Evolutionary conservation across 2,888 invertebrate species (phyloP).

Genomic region (Lepidochitona cinerea): DNA sequence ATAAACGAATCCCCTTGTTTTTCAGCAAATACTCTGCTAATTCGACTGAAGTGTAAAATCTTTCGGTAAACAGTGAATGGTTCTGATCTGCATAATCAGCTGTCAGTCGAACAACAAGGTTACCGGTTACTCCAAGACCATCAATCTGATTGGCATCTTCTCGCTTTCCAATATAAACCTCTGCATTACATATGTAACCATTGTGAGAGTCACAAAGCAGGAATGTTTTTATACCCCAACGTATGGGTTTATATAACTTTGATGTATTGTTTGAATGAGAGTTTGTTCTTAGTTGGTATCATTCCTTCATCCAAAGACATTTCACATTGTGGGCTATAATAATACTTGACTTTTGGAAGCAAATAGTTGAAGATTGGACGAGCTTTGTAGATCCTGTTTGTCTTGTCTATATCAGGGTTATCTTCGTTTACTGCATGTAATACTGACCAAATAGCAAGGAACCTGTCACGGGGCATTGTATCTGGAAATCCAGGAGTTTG

Average conservation of each 20-base stretch:
- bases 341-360: background rate
- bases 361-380: background rate
- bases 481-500: background rate
- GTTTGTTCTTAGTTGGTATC: background rate
- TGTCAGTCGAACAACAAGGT: background rate
- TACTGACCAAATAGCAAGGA: background rate
- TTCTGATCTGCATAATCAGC: constrained; percentile 5
- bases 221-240: background rate
- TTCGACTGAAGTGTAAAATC: constrained; percentile 4
- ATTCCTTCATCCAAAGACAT: background rate
- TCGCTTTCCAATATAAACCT: background rate
- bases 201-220: background rate
- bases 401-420: background rate
- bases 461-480: background rate
- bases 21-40: constrained; percentile 10
- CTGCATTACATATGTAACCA: background rate
- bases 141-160: background rate
- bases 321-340: background rate
- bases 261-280: background rate
- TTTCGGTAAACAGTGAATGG: constrained; percentile 5
- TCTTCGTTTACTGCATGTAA: background rate
- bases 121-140: background rate
- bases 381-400: background rate
- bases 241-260: background rate
- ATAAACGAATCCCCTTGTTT: background rate